Base-by-base conservation (phyloP, 2,113 vertebrate genomes). In the Benitochromis conjunctus region DNA sequence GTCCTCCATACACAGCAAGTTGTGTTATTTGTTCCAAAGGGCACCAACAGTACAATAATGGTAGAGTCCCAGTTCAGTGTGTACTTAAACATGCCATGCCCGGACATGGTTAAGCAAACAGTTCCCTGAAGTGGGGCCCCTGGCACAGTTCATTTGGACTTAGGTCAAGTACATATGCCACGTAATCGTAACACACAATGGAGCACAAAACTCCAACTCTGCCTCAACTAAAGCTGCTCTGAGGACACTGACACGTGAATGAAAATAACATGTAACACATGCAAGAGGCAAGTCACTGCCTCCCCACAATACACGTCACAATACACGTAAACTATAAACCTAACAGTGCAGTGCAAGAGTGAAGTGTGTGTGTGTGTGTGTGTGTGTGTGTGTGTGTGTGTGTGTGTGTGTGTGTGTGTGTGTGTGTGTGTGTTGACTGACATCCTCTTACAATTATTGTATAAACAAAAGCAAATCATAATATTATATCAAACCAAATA, bases 381-480 rank as follows among this genome's bases (percentile, higher is more conserved):
- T 38, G 38, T 38, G 38, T 38, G 38, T 38, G 38, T 9, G 38
- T 38, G 38, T 38, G 38, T 9, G 38, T 38, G 38, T 38, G 38
- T 38, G 38, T 41, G 38, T 41, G 0, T 62, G 31, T n/a, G 6
- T 13, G 58, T 62, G 31, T 36, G 43, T 46, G 43, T 46, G 9
- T 4, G 48, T 53, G 46, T 89, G 84, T 85, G 90, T 54, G 79
- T 87, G 71, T 82, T 86, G 76, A 80, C 79, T 91, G 85, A 89
- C 88, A 89, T 90, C 81, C 58, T 90, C 57, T 74, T 85, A 87
- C 84, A 92, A 66, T 34, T 89, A 76, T 48, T 87, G 76, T 83
- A 88, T 87, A 90, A 92, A 93, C 89, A 95, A 93, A 86, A 90
- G 79, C 46, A 82, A 93, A 91, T 89, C 74, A 83, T 62, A 19